Conservation (phyloP, 2,113 vertebrate species). For the Chaetops frenatus region DNA sequence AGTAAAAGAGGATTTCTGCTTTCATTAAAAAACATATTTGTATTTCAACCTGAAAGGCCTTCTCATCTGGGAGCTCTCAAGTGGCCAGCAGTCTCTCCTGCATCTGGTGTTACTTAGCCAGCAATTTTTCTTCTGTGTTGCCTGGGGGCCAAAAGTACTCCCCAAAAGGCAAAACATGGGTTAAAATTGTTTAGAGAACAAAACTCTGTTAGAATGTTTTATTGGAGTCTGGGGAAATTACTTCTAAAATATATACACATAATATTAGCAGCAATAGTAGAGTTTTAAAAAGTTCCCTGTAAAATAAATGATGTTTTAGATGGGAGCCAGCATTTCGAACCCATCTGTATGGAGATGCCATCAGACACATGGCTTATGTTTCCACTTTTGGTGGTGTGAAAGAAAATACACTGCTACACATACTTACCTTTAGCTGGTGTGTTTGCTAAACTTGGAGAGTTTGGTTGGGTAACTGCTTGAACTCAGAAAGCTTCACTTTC, state of each 20-base stretch:
- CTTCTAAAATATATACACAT: slow-evolving; percentile 16
- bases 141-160: background rate
- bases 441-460: background rate
- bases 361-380: background rate
- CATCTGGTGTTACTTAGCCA: slow-evolving; percentile 51
- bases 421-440: background rate
- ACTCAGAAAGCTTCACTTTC: background rate
- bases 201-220: background rate
- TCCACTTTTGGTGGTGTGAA: background rate
- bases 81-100: slow-evolving; percentile 19
- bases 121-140: background rate
- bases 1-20: slow-evolving; percentile 10
- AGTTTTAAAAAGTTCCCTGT: background rate
- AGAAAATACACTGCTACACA: background rate
- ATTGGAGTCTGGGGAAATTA: slow-evolving; percentile 47
- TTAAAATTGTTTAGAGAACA: slow-evolving; percentile 42
- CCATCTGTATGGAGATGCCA: background rate
- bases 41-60: background rate
- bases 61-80: slow-evolving; percentile 40
- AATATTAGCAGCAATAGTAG: slow-evolving; percentile 15
- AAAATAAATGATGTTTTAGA: background rate
- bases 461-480: background rate
- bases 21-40: slow-evolving; percentile 11
- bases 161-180: background rate
- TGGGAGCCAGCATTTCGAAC: background rate